phyloP scores from a whole-genome alignment of 2,888 invertebrate species.

The Siphonodentalium dalli region DNA sequence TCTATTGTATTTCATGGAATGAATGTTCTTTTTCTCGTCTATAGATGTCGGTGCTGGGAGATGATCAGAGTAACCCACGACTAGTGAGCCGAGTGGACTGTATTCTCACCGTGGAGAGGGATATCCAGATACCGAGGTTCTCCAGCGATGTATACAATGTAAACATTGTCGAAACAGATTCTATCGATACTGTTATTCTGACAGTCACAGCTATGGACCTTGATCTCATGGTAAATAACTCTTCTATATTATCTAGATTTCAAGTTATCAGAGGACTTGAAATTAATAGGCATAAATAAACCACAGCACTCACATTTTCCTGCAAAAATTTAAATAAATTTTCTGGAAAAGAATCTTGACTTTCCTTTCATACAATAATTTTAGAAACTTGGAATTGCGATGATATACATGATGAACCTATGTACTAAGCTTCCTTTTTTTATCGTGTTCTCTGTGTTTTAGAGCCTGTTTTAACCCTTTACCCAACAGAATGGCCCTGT shows the following conservation, averaged over 20 bases:
- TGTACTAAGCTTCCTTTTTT: too few species aligned
- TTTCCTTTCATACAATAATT: too few species aligned
- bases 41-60: too few species aligned
- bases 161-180: conserved; percentile 10
- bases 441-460: too few species aligned
- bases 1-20: too few species aligned
- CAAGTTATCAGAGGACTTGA: neutral
- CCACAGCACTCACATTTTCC: neutral
- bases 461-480: too few species aligned
- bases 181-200: conserved; percentile 5
- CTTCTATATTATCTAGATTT: neutral
- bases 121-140: conserved; percentile 11
- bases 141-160: conserved; percentile 5
- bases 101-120: conserved; percentile 9
- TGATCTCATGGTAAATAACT: conserved; percentile 11
- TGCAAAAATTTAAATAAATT: neutral
- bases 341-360: neutral
- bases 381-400: too few species aligned
- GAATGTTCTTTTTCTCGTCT: too few species aligned
- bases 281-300: neutral
- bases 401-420: too few species aligned
- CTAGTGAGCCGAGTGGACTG: conserved; percentile 28
- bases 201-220: conserved; percentile 18
- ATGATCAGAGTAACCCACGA: conserved; percentile 43
- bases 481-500: too few species aligned